Percentiles rank a stretch among this genome's conserved stretches.
These are phyloP conservation scores for Malurus cyaneus DNA, from an alignment of 2,113 vertebrate genomes.

Conservation along the genomic window DNA sequence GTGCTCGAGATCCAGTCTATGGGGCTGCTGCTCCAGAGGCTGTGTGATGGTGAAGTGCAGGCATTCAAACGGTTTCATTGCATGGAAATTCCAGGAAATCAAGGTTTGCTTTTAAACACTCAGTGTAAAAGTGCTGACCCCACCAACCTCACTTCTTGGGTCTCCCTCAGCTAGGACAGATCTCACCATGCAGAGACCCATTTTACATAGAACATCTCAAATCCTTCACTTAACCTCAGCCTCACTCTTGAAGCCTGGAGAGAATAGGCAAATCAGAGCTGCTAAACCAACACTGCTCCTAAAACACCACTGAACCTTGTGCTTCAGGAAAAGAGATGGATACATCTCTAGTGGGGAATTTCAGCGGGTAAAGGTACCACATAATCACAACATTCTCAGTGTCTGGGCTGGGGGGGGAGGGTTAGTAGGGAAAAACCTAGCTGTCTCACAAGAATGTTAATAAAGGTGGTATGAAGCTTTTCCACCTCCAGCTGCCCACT, in stretches of 20 bases:
- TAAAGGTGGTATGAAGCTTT: background rate
- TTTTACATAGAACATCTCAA: background rate
- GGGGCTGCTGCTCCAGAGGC: background rate
- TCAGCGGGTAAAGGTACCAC: background rate
- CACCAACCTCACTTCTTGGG: background rate
- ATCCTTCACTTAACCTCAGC: background rate
- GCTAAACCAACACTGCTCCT: background rate
- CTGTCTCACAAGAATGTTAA: background rate
- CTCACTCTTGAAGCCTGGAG: background rate
- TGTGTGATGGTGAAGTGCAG: accelerated
- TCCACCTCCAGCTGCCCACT: background rate
- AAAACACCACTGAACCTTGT: background rate
- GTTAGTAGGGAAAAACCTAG: background rate
- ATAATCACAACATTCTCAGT: background rate
- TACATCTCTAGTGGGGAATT: background rate
- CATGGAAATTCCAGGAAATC: background rate
- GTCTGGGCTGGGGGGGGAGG: background rate
- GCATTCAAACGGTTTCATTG: background rate
- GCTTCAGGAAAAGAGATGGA: background rate
- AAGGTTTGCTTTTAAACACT: background rate
- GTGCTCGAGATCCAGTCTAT: background rate
- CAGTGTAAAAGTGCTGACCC: background rate
- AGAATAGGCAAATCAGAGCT: background rate
- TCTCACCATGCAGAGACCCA: background rate
- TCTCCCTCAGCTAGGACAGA: background rate